Base-by-base conservation (phyloP, 2,113 vertebrate genomes). In the Microtus oregoni region DNA sequence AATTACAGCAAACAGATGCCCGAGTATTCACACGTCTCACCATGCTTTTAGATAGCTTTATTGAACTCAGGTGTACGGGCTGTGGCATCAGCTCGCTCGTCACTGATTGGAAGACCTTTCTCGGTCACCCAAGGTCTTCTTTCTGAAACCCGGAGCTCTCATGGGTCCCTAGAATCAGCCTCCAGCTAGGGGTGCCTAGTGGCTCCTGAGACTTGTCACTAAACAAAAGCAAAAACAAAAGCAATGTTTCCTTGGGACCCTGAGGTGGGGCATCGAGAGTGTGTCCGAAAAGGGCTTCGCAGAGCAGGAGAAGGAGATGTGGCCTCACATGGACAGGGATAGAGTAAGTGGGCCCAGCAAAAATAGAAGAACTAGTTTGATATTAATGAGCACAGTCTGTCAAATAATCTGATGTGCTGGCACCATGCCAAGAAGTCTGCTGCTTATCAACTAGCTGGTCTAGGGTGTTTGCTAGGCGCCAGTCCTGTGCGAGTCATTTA, bases 191-290 rank as follows among this genome's bases (percentile, higher is more conserved):
- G n/a, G 55, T 44, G 3, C 63, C 72, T 30, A 38, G 9, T 7
- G 77, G 50, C 65, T 78, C 28, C 58, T 55, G 13, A 93, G 65
- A 87, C 83, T 72, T 85, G 30, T 76, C 22, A 95, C 90, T 50
- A 75, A 90, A 78, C 32, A 72, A 65, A 94, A 90, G 68, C 38
- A 76, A 78, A 75, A 90, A 78, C 32, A 72, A 65, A 94, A 90
- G 68, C 38, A 76, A 78, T 41, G 76, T 10, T 88, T 83, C 47
- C 86, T 65, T 79, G 47, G 47, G 47, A 55, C 47, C 5, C 30
- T 14, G 15, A 55, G n/a, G 17, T 9, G 24, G 70, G n/a, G 38
- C 24, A 32, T 63, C 2, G 0, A 28, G 55, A 35, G 10, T 6
- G 3, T 6, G 22, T 30, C 52, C 20, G 61, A 79, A 44, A 72